Evolutionary conservation across 1,140 invertebrate species (phyloP).

Genomic region (Bombus huntii): DNA sequence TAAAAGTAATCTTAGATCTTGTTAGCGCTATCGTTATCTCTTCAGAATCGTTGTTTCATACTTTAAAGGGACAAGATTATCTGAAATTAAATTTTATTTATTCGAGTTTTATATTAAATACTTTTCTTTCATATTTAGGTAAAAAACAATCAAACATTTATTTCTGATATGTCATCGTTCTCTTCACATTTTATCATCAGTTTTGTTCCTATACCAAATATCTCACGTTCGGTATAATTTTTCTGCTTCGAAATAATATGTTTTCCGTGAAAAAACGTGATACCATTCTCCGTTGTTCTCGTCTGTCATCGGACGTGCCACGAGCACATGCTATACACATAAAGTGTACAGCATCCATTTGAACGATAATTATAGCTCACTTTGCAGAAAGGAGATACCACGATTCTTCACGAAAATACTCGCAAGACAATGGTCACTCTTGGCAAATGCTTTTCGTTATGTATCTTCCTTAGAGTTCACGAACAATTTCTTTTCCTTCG

Average conservation of each 20-base stretch:
- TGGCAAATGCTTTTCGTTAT: neutral
- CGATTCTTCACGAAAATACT: conserved; percentile 53
- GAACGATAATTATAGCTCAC: conserved; percentile 59
- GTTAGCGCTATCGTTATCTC: neutral
- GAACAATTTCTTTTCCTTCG: neutral
- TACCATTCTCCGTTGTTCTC: conserved; percentile 3
- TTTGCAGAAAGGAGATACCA: conserved; percentile 57
- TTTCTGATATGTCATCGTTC: too few relatives aligned
- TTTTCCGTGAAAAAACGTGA: neutral
- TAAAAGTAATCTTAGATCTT: neutral
- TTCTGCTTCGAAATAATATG: too few relatives aligned
- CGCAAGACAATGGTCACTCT: conserved; percentile 36
- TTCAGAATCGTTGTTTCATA: too few relatives aligned
- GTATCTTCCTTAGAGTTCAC: neutral
- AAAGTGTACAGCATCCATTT: conserved; percentile 54
- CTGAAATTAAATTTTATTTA: too few relatives aligned
- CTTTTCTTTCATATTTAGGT: too few relatives aligned
- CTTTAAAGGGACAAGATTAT: too few relatives aligned
- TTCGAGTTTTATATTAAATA: too few relatives aligned
- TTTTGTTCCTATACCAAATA: too few relatives aligned
- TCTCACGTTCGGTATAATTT: too few relatives aligned
- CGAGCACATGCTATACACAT: conserved; percentile 54
- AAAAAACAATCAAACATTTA: too few relatives aligned
- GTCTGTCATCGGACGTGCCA: conserved; percentile 39
- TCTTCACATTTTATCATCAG: too few relatives aligned